Evolutionary conservation across 2,888 invertebrate genomes (phyloP), one percentile per base, ranked within the genome.

Genomic region (Drosophila borborema): DNA sequence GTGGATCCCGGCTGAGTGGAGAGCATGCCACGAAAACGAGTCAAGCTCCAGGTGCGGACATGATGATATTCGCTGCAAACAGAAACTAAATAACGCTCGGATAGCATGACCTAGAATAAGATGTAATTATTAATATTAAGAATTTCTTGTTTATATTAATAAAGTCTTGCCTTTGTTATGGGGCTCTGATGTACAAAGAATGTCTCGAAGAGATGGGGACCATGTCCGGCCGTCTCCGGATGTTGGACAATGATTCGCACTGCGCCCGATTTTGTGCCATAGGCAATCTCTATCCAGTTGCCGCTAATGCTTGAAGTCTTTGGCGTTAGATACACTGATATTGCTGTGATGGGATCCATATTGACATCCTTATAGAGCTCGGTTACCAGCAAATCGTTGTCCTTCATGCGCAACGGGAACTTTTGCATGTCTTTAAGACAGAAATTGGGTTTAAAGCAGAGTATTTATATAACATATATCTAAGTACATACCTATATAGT

Each of bases 271-370:
- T 97, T 96, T 0, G 99, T 99, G 4, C 99, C 99, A 93, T 99
- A 99, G 0, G 99, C 99, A 88, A 99, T 99, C 94, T 99, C 99
- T 90, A 99, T 99, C 99, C 99, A 99, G 93, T 99, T 99, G 51
- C 99, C 99, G 93, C 98, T 98, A 68, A 98, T 94, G 94, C 97
- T 99, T 78, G 99, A 99, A 72, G 99, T 99, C 95, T 99, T 99
- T 16, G 99, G 99, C n/a, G 99, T 99, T 38, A 99, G 95, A 93
- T 99, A 99, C 2, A 99, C 99, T 38, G 99, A 99, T 91, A 99
- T 98, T 8, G 99, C 98, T 31, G 99, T 99, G 66, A 99, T 99
- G 6, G 98, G 97, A 93, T 99, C 99, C 86, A 96, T 96, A 77
- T 97, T 96, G 2, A 98, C 98, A 93, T 99, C 99, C 91, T 96